Conservation (phyloP, 2,888 invertebrate genomes). For the Dasysyrphus tricinctus region DNA sequence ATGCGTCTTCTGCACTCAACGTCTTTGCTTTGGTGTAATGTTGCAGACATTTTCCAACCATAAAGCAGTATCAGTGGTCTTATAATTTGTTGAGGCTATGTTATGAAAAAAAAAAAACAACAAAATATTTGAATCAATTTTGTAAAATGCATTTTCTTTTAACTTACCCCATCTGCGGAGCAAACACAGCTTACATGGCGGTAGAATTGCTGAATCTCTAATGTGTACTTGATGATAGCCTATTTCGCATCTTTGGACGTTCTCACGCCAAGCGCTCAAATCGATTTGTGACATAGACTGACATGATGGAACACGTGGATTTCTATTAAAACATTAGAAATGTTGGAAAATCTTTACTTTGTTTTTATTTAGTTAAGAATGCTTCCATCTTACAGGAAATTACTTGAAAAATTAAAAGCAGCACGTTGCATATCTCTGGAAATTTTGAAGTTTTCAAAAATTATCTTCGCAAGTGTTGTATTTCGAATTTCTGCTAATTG, state of each 20-base stretch:
- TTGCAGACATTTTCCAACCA: slow-evolving; percentile 96
- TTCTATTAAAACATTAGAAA: slow-evolving; percentile 84
- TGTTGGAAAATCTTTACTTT: not conserved
- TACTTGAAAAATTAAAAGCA: slow-evolving; percentile 95
- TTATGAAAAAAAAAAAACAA: slow-evolving; percentile 77
- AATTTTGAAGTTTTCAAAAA: slow-evolving; percentile 95
- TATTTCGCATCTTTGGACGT: slow-evolving; percentile 91
- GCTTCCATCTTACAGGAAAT: slow-evolving; percentile 88
- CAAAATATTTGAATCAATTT: not conserved
- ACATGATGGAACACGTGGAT: slow-evolving; percentile 94
- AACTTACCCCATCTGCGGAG: slow-evolving; percentile 91
- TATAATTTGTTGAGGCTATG: slow-evolving; percentile 91
- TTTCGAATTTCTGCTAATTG: slow-evolving; percentile 95
- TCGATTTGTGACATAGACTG: slow-evolving; percentile 91
- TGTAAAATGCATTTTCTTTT: not conserved
- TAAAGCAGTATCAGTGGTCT: slow-evolving; percentile 84
- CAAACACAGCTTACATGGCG: slow-evolving; percentile 97
- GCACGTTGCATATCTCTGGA: slow-evolving; percentile 94
- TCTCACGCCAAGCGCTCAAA: slow-evolving; percentile 93
- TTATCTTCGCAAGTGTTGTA: slow-evolving; percentile 91
- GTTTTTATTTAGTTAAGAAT: not conserved
- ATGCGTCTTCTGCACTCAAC: slow-evolving; percentile 95
- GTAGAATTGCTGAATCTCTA: slow-evolving; percentile 93
- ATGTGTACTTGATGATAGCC: slow-evolving; percentile 91
- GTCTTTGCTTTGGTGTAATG: slow-evolving; percentile 94